These are phyloP conservation scores for Aspiorhynchus laticeps DNA, from an alignment of 2,113 vertebrate genomes.

Conservation along the genomic window DNA sequence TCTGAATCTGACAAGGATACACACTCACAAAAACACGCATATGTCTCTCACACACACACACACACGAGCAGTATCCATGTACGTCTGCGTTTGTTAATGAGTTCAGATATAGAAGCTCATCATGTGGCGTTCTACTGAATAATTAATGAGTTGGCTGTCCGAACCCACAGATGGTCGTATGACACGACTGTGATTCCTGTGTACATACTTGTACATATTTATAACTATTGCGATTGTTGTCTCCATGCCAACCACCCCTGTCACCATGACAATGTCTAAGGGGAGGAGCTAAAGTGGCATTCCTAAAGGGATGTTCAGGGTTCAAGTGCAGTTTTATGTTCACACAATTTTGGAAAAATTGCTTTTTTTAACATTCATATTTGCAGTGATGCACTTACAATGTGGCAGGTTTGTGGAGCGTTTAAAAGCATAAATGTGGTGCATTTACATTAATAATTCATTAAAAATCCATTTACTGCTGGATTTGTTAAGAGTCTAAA, in stretches of 20 bases:
- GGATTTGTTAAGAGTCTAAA: not conserved
- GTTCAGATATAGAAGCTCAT: not conserved
- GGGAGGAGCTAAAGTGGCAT: not conserved
- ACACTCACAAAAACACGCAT: not conserved
- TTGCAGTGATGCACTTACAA: not conserved
- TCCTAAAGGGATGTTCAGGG: not conserved
- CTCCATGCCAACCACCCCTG: not conserved
- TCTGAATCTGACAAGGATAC: slow-evolving; percentile 10
- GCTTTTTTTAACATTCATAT: not conserved
- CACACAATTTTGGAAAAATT: not conserved
- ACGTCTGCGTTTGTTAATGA: not conserved
- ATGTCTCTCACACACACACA: not conserved
- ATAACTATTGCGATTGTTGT: not conserved
- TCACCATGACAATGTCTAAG: not conserved
- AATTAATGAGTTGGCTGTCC: not conserved
- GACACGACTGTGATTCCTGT: not conserved
- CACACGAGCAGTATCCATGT: not conserved
- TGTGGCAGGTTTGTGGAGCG: not conserved
- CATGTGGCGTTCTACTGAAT: not conserved
- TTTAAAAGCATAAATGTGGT: not conserved
- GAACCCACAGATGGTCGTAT: not conserved
- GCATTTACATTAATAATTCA: not conserved
- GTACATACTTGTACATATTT: slow-evolving; percentile 2
- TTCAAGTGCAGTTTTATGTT: not conserved
- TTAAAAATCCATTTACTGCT: not conserved